phyloP scores from a whole-genome alignment of 2,888 invertebrate genomes.

The Ditylenchus weischeri region DNA sequence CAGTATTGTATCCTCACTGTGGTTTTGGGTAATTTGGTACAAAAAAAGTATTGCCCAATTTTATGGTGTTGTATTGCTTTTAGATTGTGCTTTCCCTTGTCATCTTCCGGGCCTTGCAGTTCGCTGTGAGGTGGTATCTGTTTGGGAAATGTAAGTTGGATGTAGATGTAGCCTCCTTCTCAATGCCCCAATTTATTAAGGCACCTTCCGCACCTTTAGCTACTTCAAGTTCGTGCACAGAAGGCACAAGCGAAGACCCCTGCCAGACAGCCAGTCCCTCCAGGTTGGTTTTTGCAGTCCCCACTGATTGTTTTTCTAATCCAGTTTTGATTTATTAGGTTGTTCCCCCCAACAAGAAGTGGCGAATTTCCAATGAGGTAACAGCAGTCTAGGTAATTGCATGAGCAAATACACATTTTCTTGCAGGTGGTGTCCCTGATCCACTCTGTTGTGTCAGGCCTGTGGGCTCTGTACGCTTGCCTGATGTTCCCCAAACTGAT shows the following conservation, averaged over 20 bases:
- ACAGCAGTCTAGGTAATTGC: too few species aligned
- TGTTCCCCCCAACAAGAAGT: constrained; percentile 57
- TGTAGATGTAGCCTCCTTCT: too few species aligned
- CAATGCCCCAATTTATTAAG: too few species aligned
- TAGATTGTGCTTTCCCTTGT: constrained; percentile 48
- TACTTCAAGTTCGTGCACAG: constrained; percentile 46
- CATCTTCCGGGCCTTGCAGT: constrained; percentile 51
- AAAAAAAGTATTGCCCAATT: too few species aligned
- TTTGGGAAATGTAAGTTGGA: constrained; percentile 28
- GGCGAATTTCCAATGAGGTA: constrained; percentile 43
- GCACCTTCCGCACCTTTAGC: constrained; percentile 49
- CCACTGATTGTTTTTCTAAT: not conserved
- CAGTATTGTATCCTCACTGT: too few species aligned
- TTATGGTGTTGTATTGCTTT: not conserved
- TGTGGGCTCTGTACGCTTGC: constrained; percentile 38
- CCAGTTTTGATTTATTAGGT: constrained; percentile 25
- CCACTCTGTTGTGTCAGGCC: constrained; percentile 50
- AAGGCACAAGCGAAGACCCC: constrained; percentile 22
- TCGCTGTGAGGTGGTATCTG: constrained; percentile 51
- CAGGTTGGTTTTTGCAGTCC: constrained; percentile 24
- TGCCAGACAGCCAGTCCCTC: constrained; percentile 32
- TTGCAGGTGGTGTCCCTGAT: constrained; percentile 55
- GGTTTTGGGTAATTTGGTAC: too few species aligned
- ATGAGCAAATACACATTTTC: constrained; percentile 18
- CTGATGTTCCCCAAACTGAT: constrained; percentile 23